Base-by-base conservation (phyloP, 2,888 invertebrate species). In the Diaphora mendica region DNA sequence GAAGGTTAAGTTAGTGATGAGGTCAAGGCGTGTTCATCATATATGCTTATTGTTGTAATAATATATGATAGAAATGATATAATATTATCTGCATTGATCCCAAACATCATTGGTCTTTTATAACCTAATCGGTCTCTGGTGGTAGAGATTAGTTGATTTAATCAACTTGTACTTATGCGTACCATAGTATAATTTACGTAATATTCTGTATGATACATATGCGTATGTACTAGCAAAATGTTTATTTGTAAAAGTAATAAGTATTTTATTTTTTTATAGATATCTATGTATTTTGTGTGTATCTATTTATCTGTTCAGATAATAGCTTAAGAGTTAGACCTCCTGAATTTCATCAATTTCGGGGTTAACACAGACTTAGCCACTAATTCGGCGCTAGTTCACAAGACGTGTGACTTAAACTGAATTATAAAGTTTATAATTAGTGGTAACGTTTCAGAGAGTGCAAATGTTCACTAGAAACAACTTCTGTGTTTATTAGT, bases 331-430 rank as follows among this genome's bases (percentile, higher is more conserved):
- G 23, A 39, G 26, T 69, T 23, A 62, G 62, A 55, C 62, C 15
- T 35, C 35, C 30, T 74, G 69, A 74, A 78, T 78, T 70, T 72
- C 59, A 67, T 59, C 77, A 82, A 77, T 78, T 75, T 70, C 68
- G 68, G 48, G 72, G 72, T 68, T 44, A 64, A 68, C 68, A 44
- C 64, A 73, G 64, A 74, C 69, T 71, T 69, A 35, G 20, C 67
- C 35, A 67, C 8, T 68, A 64, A 48, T 74, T 70, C 13, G 67
- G 30, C 39, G 62, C 48, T 48, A 73, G 64, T 42, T 69, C n/a
- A 55, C 33, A n/a, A 65, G 51, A 55, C 26, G 39, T 73, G 39
- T 33, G 44, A 64, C 48, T 68, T 72, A 35, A 65, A 35, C 67
- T 72, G 30, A 67, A 67, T 67, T 73, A 30, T 42, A 30, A 55